Percentiles rank a stretch among this genome's conserved stretches.
Evolutionary conservation across 2,797 vertebrate species (phyloP).

Genomic region (Rhabdomys pumilio): DNA sequence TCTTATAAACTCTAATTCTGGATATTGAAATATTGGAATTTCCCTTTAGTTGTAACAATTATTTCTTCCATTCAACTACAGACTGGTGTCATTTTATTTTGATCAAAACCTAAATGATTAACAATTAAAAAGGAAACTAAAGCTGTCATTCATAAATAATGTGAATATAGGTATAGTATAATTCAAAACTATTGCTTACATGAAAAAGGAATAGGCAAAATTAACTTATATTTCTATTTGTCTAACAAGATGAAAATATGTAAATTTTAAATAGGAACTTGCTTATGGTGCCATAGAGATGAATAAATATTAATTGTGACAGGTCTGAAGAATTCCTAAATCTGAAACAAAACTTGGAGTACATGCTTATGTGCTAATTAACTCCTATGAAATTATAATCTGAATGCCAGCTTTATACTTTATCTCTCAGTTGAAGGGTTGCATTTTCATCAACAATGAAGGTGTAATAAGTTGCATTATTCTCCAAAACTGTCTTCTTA

Average conservation of each 20-base stretch:
- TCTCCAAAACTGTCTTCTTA: neutral
- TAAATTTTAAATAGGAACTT: neutral
- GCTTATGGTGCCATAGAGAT: too few species aligned
- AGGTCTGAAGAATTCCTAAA: neutral
- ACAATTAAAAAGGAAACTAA: neutral
- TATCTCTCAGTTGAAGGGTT: neutral
- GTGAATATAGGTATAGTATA: neutral
- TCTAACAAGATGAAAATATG: neutral
- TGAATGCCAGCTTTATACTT: neutral
- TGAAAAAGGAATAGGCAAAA: slow-evolving; percentile 20
- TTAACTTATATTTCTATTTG: slow-evolving; percentile 29
- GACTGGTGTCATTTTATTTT: neutral
- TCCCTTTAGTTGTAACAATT: neutral
- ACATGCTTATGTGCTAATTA: neutral
- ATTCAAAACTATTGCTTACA: neutral
- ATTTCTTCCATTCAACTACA: neutral
- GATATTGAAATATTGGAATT: neutral
- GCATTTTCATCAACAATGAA: neutral
- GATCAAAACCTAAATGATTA: neutral
- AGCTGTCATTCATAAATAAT: neutral
- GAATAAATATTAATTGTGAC: neutral
- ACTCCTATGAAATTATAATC: neutral
- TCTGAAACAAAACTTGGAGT: slow-evolving; percentile 11
- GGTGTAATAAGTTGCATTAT: neutral
- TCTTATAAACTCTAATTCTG: neutral